Base-by-base conservation (phyloP, 1,140 invertebrate genomes). In the Trichogramma pretiosum region DNA sequence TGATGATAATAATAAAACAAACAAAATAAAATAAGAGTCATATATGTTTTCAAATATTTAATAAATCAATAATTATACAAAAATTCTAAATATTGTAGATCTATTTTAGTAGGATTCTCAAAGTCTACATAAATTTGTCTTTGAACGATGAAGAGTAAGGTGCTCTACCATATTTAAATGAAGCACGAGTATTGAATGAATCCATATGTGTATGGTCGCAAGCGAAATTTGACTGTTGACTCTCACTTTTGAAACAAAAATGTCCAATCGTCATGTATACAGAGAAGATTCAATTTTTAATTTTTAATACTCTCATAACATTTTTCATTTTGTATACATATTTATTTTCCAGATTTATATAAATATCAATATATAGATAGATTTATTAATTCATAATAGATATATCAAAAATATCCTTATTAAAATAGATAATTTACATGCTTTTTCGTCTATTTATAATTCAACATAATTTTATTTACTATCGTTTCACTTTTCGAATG, bases 321-420 rank as follows among this genome's bases (percentile, higher is more conserved):
- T 16, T 14, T 38, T 45, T n/a, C 23, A 50, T 22, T 45, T 33
- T 23, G 34, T 19, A 46, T 28, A 43, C n/a, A n/a, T n/a, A n/a
- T n/a, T n/a, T n/a, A n/a, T n/a, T 34, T 34, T 33, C 13, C 16
- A 36, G 8, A 19, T 19, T 48, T 48, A 26, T 55, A 50, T 62
- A 58, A 50, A 49, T 55, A 61, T 66, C 58, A 56, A 68, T 64
- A 63, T 66, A 67, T 55, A 67, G 64, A 61, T 53, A 52, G 61
- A 65, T 63, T 59, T 62, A 63, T 63, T 64, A 67, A n/a, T n/a
- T n/a, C n/a, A n/a, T n/a, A n/a, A 68, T 65, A 70, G 60, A 59
- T 68, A 71, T 71, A 71, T 70, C 65, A 71, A 70, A 71, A 71
- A 71, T 71, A 71, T 70, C 58, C 67, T 68, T 68, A 68, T 45